Evolutionary conservation across 2,888 invertebrate species (phyloP), one percentile per base, ranked within the genome.

Genomic region (Caenorhabditis plicata): DNA sequence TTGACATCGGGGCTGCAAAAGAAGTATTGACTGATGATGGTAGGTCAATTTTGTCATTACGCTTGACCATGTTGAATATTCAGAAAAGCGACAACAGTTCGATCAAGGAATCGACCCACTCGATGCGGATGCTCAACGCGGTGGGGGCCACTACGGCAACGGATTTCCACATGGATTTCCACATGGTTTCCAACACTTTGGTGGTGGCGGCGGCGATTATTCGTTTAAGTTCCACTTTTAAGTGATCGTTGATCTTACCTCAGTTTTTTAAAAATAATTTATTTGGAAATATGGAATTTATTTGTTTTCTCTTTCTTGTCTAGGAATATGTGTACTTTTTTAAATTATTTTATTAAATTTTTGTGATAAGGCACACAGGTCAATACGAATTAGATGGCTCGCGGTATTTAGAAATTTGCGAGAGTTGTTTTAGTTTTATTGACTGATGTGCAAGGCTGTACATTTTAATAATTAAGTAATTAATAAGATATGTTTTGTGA

Each of bases 1-100:
- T 98, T 64, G 96, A 98, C 82, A 89, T 98, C 78, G 98, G 96
- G 2, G 92, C 95, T 33, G 98, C 98, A 47, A 99, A 99, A 84
- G 98, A 98, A 86, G 94, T 93, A 17, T 83, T 88, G 13, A 85
- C 86, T 35, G 86, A 88, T 82, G 85, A 86, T 75, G 86, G 86
- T 86, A 75, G 64, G 73, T 46, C 35, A 19, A 42, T 29, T 23
- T 19, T 8, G 5, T 9, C 9, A 36, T 36, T 11, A 19, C 20
- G 11, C 4, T 15, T 36, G 17, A 4, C 20, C 20, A 20, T 36
- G 15, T 36, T 33, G 33, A 33, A n/a, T 46, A 78, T 85, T 86
- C 89, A 64, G 95, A 96, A 82, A 98, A 95, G 85, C 86, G 96
- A 58, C 87, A 88, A 58, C 90, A 90, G 82, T 98, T 91, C 84